Evolutionary conservation across 2,113 vertebrate species (phyloP).

Genomic region (Thryonomys swinderianus): DNA sequence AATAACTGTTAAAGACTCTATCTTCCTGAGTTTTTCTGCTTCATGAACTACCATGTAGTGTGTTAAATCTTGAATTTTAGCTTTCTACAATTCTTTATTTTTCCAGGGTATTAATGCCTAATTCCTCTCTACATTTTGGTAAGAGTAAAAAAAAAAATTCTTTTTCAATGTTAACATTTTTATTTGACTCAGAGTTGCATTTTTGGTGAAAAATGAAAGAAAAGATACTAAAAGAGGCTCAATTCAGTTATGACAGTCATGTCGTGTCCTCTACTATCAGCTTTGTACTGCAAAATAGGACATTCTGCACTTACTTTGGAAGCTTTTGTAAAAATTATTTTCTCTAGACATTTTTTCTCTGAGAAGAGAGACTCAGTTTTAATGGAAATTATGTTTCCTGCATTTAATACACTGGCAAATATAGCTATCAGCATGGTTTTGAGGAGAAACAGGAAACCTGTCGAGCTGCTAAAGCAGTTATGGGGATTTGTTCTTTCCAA

Average conservation of each 20-base stretch:
- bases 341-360: conserved; percentile 41
- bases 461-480: not conserved
- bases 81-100: not conserved
- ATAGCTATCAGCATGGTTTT: not conserved
- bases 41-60: not conserved
- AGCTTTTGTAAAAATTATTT: conserved; percentile 35
- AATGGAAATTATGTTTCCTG: conserved; percentile 39
- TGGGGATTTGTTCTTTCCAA: not conserved
- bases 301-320: not conserved
- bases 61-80: not conserved
- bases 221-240: not conserved
- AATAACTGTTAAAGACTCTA: not conserved
- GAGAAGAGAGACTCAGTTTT: not conserved
- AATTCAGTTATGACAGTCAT: not conserved
- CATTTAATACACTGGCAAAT: conserved; percentile 46
- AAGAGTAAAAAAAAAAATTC: not conserved
- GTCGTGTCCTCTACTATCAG: no score
- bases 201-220: not conserved
- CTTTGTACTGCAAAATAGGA: not conserved
- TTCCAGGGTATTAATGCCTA: not conserved
- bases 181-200: not conserved
- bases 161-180: not conserved
- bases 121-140: not conserved
- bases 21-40: not conserved
- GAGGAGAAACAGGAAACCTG: conserved; percentile 50